Evolutionary conservation across 2,113 vertebrate species (phyloP).

Genomic region (Poecilia latipinna): DNA sequence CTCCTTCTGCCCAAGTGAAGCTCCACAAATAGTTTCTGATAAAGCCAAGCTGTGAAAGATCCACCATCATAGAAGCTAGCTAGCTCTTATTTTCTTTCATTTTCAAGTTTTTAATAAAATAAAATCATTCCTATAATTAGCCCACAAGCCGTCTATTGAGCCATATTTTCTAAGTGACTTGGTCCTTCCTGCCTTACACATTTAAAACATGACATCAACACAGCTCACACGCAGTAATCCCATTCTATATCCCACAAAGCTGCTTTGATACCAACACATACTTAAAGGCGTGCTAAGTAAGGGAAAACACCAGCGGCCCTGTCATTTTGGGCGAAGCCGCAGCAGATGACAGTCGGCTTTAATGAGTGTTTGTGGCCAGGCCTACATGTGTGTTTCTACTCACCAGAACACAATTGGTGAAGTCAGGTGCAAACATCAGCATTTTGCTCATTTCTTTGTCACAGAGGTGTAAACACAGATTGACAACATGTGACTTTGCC

Average conservation of each 20-base stretch:
- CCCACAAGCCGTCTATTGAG: too few species aligned
- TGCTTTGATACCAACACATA: constrained; percentile 72
- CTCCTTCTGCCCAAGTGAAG: too few species aligned
- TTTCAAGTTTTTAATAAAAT: not conserved
- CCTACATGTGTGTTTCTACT: constrained; percentile 41
- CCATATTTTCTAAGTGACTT: constrained; percentile 21
- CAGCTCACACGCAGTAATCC: constrained; percentile 67
- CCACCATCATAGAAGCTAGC: not conserved
- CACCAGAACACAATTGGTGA: constrained; percentile 43
- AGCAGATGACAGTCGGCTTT: constrained; percentile 68
- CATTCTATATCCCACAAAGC: constrained; percentile 65
- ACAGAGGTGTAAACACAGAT: constrained; percentile 15
- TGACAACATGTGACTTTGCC: constrained; percentile 9
- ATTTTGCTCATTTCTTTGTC: constrained; percentile 35
- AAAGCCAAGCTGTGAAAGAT: not conserved
- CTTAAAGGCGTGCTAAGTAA: constrained; percentile 71
- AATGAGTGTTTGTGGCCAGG: constrained; percentile 74
- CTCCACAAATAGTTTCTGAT: not conserved
- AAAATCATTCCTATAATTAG: too few species aligned
- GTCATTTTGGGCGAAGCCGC: constrained; percentile 72
- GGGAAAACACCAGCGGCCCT: constrained; percentile 69
- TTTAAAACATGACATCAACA: constrained; percentile 59
- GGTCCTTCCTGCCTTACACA: constrained; percentile 48
- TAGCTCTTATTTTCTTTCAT: not conserved
- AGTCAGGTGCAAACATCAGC: constrained; percentile 56